A percentile compares a stretch with the other conserved stretches of the same genome.
These are phyloP conservation scores for Cariama cristata DNA, from an alignment of 2,113 vertebrate genomes.

Conservation along the genomic window DNA sequence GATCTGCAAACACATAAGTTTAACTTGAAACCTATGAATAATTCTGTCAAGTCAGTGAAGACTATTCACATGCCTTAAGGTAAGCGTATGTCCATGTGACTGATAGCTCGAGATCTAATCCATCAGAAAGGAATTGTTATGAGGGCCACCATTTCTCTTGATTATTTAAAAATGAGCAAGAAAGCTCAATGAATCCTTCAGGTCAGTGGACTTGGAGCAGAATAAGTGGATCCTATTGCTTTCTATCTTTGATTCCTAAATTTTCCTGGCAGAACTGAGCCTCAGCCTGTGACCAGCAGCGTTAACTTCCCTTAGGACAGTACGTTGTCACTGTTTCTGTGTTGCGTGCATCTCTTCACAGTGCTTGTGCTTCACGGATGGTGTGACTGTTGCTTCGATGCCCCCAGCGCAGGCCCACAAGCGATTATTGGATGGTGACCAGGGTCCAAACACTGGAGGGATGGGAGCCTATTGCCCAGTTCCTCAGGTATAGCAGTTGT, in stretches of 20 bases:
- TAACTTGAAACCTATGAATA: background rate
- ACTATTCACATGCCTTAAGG: background rate
- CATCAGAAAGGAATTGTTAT: background rate
- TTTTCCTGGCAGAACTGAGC: background rate
- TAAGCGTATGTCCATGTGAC: background rate
- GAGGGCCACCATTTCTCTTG: background rate
- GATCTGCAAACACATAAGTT: background rate
- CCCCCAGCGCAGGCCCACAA: constrained; percentile 88
- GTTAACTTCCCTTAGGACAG: background rate
- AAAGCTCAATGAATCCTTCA: background rate
- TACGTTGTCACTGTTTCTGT: background rate
- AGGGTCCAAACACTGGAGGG: constrained; percentile 82
- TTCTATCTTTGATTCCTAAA: background rate
- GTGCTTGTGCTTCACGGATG: constrained; percentile 89
- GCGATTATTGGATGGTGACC: constrained; percentile 80
- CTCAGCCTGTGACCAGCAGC: background rate
- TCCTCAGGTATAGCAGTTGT: constrained; percentile 79
- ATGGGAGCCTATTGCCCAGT: constrained; percentile 89
- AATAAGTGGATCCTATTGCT: background rate
- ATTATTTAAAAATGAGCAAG: background rate
- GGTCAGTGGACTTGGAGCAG: background rate
- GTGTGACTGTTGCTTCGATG: constrained; percentile 78
- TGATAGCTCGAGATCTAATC: background rate
- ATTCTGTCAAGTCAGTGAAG: background rate
- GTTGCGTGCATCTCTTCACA: constrained; percentile 21